These are phyloP conservation scores for Tanypteryx hageni DNA, from an alignment of 2,888 invertebrate genomes.

Conservation along the genomic window DNA sequence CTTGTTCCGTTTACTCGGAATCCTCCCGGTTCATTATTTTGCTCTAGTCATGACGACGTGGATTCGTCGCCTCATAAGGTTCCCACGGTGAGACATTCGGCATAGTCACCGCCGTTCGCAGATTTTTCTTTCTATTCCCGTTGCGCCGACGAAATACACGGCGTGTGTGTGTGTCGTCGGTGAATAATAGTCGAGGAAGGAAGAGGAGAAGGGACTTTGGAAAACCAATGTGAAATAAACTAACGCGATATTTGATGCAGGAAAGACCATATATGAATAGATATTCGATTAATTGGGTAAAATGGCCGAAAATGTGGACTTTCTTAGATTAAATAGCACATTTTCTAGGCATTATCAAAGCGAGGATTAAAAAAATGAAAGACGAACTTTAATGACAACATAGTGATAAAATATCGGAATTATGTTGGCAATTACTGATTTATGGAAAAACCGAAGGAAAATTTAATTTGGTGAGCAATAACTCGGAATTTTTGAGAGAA, in stretches of 20 bases:
- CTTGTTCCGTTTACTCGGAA: background rate
- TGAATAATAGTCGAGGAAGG: background rate
- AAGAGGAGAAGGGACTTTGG: background rate
- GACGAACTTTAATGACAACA: no score
- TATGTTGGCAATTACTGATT: no score
- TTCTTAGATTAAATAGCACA: background rate
- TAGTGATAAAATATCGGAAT: no score
- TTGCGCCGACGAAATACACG: background rate
- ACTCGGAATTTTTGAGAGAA: no score
- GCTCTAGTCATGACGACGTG: background rate
- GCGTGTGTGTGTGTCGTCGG: background rate
- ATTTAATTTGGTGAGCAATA: no score
- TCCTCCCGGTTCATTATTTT: background rate
- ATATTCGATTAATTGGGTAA: background rate
- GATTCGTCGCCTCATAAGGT: background rate
- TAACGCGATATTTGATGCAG: background rate
- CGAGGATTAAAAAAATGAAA: no score
- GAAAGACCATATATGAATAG: background rate
- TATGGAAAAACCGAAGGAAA: no score
- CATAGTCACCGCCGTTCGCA: background rate
- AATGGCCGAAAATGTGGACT: background rate
- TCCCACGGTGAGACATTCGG: background rate
- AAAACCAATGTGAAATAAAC: background rate
- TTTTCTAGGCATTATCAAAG: no score
- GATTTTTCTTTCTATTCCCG: background rate